Percentiles rank a stretch among this genome's conserved stretches.
Evolutionary conservation across 2,797 vertebrate genomes (phyloP).

Genomic region (Tapirus indicus): DNA sequence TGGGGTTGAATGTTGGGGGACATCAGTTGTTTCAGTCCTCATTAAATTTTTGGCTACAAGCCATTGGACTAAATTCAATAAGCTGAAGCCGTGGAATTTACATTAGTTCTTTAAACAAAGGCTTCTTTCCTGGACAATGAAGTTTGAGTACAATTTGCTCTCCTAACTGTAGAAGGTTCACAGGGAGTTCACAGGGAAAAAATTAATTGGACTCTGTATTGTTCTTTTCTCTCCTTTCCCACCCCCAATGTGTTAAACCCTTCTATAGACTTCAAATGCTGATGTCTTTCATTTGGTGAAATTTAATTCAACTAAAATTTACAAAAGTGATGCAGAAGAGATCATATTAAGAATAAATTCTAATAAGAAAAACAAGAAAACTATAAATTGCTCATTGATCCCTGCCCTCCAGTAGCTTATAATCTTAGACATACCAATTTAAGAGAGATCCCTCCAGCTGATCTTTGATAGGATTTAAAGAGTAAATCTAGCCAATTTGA

Average conservation of each 20-base stretch:
- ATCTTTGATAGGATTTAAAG: conserved; percentile 36
- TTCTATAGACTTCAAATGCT: conserved; percentile 35
- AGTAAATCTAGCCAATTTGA: neutral
- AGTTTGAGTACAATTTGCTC: conserved; percentile 59
- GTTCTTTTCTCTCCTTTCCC: conserved; percentile 31
- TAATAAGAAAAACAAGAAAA: conserved; percentile 53
- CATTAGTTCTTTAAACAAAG: conserved; percentile 81
- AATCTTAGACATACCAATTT: neutral
- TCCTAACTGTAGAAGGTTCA: conserved; percentile 62
- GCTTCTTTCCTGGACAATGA: conserved; percentile 73
- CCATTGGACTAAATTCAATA: conserved; percentile 73
- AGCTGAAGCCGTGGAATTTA: conserved; percentile 68
- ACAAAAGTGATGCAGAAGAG: neutral
- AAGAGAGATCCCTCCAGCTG: neutral
- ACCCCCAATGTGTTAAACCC: neutral
- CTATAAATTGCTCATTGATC: conserved; percentile 46
- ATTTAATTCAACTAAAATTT: conserved; percentile 74
- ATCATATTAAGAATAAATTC: conserved; percentile 1
- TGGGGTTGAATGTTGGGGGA: conserved; percentile 69
- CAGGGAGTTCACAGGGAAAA: conserved; percentile 67
- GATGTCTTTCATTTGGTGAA: conserved; percentile 52
- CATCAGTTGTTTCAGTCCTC: conserved; percentile 70
- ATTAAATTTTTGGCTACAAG: conserved; percentile 81
- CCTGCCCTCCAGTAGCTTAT: neutral
- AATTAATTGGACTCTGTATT: conserved; percentile 70